Evolutionary conservation across 2,113 vertebrate genomes (phyloP).

Genomic region (Erythrocercus mccallii): DNA sequence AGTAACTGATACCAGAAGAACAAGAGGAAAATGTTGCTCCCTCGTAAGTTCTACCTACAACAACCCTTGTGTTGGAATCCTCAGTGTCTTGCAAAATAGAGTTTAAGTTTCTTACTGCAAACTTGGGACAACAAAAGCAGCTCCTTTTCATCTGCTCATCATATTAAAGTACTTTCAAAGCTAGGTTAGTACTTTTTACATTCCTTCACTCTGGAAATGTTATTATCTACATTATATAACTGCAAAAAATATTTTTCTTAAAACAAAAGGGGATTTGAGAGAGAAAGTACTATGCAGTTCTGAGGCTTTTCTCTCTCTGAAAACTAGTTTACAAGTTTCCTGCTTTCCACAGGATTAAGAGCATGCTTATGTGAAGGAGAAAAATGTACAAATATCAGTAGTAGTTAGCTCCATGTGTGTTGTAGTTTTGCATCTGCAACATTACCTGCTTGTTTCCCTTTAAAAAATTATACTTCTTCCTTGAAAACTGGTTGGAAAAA

Average conservation of each 20-base stretch:
- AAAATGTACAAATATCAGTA: neutral
- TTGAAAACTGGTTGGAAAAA: neutral
- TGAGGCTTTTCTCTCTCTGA: neutral
- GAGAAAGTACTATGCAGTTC: neutral
- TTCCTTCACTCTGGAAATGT: neutral
- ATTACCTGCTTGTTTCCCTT: neutral
- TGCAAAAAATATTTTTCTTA: neutral
- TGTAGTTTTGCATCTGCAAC: neutral
- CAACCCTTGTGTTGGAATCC: neutral
- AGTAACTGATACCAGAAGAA: neutral
- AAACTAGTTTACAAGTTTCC: neutral
- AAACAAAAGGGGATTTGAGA: neutral
- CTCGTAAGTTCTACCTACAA: neutral
- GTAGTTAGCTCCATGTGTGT: neutral
- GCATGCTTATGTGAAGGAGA: neutral
- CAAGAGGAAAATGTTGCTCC: neutral
- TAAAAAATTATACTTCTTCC: neutral
- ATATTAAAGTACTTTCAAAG: neutral
- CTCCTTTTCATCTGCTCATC: neutral
- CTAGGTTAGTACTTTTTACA: neutral
- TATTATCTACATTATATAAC: rapidly evolving
- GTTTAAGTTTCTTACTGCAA: neutral
- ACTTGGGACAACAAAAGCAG: neutral
- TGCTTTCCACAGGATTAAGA: neutral
- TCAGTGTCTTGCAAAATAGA: neutral